phyloP scores from a whole-genome alignment of 2,888 invertebrate genomes.

The Diplazon laetatorius region DNA sequence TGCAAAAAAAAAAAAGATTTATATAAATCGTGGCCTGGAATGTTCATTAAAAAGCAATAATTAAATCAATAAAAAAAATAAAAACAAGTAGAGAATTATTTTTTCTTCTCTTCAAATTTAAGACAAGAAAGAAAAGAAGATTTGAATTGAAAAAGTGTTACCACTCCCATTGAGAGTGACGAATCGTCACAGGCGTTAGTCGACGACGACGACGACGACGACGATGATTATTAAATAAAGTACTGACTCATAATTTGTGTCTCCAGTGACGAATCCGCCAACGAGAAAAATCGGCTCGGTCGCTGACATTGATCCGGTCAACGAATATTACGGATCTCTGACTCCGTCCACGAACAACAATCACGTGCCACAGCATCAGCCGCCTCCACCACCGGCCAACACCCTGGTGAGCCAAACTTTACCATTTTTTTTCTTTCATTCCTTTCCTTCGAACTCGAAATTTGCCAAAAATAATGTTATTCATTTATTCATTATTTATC shows the following conservation, averaged over 20 bases:
- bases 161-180: too few species aligned
- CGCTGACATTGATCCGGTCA: slow-evolving; percentile 97
- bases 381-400: slow-evolving; percentile 73
- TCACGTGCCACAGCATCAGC: slow-evolving; percentile 78
- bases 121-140: too few species aligned
- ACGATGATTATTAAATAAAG: not conserved
- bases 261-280: slow-evolving; percentile 83
- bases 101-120: not conserved
- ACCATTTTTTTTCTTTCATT: too few species aligned
- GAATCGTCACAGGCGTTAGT: too few species aligned
- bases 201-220: not conserved
- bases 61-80: too few species aligned
- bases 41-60: too few species aligned
- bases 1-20: too few species aligned
- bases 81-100: too few species aligned
- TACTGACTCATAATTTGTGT: slow-evolving; percentile 27
- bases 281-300: slow-evolving; percentile 93
- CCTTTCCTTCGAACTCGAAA: too few species aligned
- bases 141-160: too few species aligned
- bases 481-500: slow-evolving; percentile 10
- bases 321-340: slow-evolving; percentile 91
- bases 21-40: too few species aligned
- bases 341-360: slow-evolving; percentile 82
- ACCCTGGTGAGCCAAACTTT: slow-evolving; percentile 77
- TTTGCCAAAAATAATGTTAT: too few species aligned